Base-by-base conservation (phyloP, 2,113 vertebrate species). In the Raja brachyura region DNA sequence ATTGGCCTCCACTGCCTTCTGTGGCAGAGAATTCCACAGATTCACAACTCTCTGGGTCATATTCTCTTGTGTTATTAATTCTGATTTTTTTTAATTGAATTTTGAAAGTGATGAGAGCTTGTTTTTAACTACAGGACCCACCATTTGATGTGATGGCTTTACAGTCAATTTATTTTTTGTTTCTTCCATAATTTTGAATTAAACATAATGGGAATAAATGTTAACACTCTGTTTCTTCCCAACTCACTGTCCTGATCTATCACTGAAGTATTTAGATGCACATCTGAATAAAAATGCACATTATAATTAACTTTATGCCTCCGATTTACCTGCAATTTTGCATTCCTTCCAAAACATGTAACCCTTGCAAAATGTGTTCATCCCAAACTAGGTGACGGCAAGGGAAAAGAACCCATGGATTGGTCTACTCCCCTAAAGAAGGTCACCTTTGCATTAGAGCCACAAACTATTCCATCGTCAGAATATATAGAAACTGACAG, bases 401-500 rank as follows among this genome's bases (percentile, higher is more conserved):
- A 73, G 20, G 88, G 66, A 73, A 33, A 92, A 25, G 33, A 70
- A 9, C 88, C 88, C 10, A 18, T 92, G 88, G 39, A 68, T 92
- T 92, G 88, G 88, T 92, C 66, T 39, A 92, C 66, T 92, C 31
- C 66, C 10, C 18, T 92, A 66, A 92, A 33, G 39, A 92, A 92
- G 20, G 88, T 92, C 39, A 92, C 88, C 25, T 73, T 92, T 92
- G 88, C 66, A 73, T 92, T 48, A 92, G 66, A 92, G 70, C 88
- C 88, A 73, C 68, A 68, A 92, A 73, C 20, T 18, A 92, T 70
- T 92, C 88, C 88, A 92, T 92, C 88, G 9, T 39, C 68, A 39
- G 33, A 73, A 10, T 73, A 73, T 92, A 68, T 92, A 73, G 88
- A 92, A 92, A 92, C 31, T 92, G 88, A 92, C 48, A 92, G 88